These are phyloP conservation scores for Ctenodactylus gundi DNA, from an alignment of 2,113 vertebrate species.

Conservation along the genomic window DNA sequence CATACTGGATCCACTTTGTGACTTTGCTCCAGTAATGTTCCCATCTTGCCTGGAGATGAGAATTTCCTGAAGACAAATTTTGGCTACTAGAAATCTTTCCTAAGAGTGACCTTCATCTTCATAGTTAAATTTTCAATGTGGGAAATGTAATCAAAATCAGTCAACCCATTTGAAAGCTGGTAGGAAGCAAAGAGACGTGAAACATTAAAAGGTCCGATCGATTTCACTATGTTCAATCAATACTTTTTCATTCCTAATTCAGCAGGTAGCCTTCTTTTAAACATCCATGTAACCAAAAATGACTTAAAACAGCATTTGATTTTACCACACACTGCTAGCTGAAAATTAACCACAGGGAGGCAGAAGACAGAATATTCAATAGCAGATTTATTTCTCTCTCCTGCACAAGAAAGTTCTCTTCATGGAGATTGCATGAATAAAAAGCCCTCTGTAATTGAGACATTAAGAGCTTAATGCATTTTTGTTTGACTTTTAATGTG, in stretches of 20 bases:
- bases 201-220: conserved; percentile 42
- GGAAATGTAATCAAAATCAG: conserved; percentile 51
- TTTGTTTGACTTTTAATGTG: background rate
- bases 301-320: conserved; percentile 46
- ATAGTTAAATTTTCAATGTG: background rate
- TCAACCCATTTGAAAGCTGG: conserved; percentile 31
- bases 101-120: background rate
- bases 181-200: conserved; percentile 53
- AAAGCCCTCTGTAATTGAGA: background rate
- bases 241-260: conserved; percentile 67
- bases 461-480: background rate
- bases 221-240: conserved; percentile 54
- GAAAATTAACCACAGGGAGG: conserved; percentile 49
- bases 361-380: conserved; percentile 35
- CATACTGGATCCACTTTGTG: background rate
- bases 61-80: background rate
- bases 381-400: conserved; percentile 36
- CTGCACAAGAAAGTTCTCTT: background rate
- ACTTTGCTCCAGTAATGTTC: background rate
- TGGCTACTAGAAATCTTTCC: background rate
- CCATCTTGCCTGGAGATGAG: background rate
- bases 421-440: background rate
- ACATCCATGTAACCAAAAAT: conserved; percentile 22
- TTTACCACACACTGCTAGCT: conserved; percentile 55
- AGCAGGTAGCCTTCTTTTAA: conserved; percentile 42